Base-by-base conservation (phyloP, 2,888 invertebrate genomes). In the Hipparchia semele region DNA sequence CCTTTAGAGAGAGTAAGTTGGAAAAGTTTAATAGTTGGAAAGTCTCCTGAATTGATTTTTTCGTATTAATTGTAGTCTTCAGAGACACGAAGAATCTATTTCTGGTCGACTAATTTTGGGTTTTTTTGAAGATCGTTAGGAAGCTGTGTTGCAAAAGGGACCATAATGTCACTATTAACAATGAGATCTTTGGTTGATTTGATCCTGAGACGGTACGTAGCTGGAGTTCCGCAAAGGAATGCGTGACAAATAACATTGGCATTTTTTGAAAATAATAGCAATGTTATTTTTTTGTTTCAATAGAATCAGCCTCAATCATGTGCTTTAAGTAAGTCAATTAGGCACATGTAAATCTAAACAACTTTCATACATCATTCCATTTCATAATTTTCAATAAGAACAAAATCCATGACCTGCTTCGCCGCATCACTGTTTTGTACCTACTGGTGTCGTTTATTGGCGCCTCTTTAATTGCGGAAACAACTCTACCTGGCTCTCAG, bases 391-490 rank as follows among this genome's bases (percentile, higher is more conserved):
- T 13, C 23, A 8, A n/a, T 6, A n/a, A 12, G 5, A 58, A 23
- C 58, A 58, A 58, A 58, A 58, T 4, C 58, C 58, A 58, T 58
- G 54, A 54, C 54, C 39, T 39, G 39, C 39, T 39, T 49, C 13
- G 13, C 13, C 13, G 7, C 6, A 56, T 13, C 59, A 33, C 59
- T 10, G 9, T 39, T 10, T 65, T 7, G 49, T 62, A 49, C 64
- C 23, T 51, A 64, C n/a, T 61, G 5, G 61, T 8, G 58, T 9
- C 1, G 33, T 4, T 33, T 62, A 46, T 33, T 81, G 86, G 83
- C 86, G 84, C 82, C 84, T 58, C 60, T 64, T 80, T 86, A 88
- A 91, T 90, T 90, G 90, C 89, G 92, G 91, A 92, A 92, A 87
- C 68, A 64, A 60, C 75, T 71, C 75, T 65, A 75, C 73, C 74